Conservation (phyloP, 2,113 vertebrate species). For the Balaeniceps rex region DNA sequence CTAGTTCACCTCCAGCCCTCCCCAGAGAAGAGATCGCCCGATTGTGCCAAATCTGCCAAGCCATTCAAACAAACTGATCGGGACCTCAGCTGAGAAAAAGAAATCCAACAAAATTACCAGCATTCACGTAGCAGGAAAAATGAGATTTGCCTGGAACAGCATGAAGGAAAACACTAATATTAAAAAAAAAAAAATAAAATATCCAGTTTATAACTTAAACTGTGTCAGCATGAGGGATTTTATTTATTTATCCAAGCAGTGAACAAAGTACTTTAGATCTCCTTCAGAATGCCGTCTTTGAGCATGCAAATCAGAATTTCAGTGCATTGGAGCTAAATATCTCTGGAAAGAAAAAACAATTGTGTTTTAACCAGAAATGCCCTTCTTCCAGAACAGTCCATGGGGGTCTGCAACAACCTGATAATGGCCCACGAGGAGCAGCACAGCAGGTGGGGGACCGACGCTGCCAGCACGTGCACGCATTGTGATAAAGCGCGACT, state of each 20-base stretch:
- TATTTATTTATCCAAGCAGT: not conserved
- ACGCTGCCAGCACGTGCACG: rapidly evolving
- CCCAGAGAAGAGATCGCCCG: not conserved
- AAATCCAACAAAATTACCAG: not conserved
- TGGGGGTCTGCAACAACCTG: not conserved
- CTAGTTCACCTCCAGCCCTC: not conserved
- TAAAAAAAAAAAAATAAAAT: not conserved
- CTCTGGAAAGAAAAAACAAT: not conserved
- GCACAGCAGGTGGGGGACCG: not conserved
- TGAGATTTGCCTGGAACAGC: not conserved
- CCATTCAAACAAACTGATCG: not conserved
- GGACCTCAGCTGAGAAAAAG: not conserved
- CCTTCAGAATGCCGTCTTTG: not conserved
- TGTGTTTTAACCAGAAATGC: not conserved
- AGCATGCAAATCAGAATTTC: not conserved
- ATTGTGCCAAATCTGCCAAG: not conserved
- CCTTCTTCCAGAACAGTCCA: not conserved
- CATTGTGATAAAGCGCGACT: not conserved
- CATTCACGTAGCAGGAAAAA: not conserved
- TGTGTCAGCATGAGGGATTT: not conserved
- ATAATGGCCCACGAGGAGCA: not conserved
- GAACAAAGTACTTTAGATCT: not conserved
- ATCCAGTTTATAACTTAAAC: not conserved
- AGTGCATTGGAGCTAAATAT: not conserved
- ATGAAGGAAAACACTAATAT: not conserved